Evolutionary conservation across 1,140 invertebrate genomes (phyloP).

Genomic region (Theocolax elegans): DNA sequence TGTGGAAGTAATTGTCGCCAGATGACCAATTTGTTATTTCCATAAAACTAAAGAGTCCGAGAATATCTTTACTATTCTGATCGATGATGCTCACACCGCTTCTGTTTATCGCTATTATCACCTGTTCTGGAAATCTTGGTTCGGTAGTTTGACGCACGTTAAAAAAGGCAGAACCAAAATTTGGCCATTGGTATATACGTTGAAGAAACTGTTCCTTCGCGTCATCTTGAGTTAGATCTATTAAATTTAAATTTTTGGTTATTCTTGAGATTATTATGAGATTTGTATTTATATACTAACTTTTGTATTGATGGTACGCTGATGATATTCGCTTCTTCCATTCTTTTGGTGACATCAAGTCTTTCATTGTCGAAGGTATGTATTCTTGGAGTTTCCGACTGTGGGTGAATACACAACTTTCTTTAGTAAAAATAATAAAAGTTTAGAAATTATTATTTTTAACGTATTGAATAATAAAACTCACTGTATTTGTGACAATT

Average conservation of each 20-base stretch:
- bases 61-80: conserved; percentile 58
- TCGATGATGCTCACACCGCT: conserved; percentile 12
- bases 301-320: conserved; percentile 74
- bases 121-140: conserved; percentile 86
- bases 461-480: conserved; percentile 32
- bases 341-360: conserved; percentile 77
- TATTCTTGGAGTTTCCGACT: conserved; percentile 79
- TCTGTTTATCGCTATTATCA: conserved; percentile 7
- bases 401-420: conserved; percentile 21
- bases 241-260: background rate
- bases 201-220: conserved; percentile 89
- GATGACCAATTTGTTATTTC: conserved; percentile 94
- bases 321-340: conserved; percentile 84
- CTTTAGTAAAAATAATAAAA: background rate
- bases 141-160: conserved; percentile 92
- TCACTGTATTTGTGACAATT: conserved; percentile 72
- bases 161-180: conserved; percentile 96
- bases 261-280: background rate
- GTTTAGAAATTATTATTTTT: background rate
- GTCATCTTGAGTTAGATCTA: conserved; percentile 73
- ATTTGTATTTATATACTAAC: conserved; percentile 52
- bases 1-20: conserved; percentile 94
- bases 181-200: conserved; percentile 83
- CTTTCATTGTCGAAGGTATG: conserved; percentile 83
- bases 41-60: conserved; percentile 86